These are phyloP conservation scores for Radopholus similis DNA, from an alignment of 1,140 invertebrate genomes.

Conservation along the genomic window DNA sequence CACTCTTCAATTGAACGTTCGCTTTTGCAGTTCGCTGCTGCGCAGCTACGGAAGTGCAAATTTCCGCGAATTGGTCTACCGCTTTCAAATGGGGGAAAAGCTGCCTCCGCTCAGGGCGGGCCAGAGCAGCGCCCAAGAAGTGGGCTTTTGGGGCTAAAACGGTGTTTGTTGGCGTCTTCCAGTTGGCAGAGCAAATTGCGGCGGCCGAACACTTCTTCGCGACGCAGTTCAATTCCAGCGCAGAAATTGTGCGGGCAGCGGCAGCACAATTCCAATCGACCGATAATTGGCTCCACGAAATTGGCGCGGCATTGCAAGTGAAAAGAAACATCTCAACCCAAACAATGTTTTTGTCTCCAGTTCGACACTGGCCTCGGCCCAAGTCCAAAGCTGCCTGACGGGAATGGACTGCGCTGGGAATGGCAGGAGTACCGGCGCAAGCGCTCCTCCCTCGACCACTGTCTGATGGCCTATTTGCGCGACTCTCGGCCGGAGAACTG, in stretches of 20 bases:
- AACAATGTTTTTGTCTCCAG: too few species aligned
- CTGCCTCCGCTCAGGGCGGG: too few species aligned
- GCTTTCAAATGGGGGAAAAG: conserved; percentile 6
- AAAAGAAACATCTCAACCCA: too few species aligned
- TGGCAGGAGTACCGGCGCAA: too few species aligned
- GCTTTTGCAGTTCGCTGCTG: conserved; percentile 21
- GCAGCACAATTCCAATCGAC: background rate
- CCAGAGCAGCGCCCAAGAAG: too few species aligned
- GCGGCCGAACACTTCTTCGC: background rate
- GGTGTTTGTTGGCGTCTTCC: background rate
- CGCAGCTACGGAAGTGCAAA: conserved; percentile 32
- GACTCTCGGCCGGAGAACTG: too few species aligned
- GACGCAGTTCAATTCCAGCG: background rate
- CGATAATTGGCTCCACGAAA: background rate
- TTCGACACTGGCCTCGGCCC: too few species aligned
- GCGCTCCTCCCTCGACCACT: too few species aligned
- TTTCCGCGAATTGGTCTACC: conserved; percentile 25
- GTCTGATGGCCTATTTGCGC: too few species aligned
- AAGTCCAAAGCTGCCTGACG: too few species aligned
- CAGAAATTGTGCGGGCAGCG: background rate
- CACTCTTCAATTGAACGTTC: background rate
- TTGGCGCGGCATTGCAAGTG: background rate
- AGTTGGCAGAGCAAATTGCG: background rate
- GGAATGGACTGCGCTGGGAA: too few species aligned
- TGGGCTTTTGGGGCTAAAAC: too few species aligned